phyloP scores from a whole-genome alignment of 2,797 vertebrate genomes.

The Esox masquinongy region DNA sequence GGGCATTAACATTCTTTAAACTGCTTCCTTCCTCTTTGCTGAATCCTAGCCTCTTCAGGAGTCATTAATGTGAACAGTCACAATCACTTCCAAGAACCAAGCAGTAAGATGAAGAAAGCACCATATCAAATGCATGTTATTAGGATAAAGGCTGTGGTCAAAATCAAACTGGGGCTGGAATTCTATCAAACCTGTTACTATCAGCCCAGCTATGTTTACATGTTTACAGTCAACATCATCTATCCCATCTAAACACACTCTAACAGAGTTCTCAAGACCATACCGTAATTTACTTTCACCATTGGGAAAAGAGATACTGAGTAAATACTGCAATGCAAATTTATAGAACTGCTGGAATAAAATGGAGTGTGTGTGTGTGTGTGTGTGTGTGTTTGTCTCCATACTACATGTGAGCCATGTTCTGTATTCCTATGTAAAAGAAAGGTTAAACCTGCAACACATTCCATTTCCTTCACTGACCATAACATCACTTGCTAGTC shows the following conservation, averaged over 20 bases:
- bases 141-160: too few relatives aligned
- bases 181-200: too few relatives aligned
- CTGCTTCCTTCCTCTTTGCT: background rate
- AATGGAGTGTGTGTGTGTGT: conserved; percentile 12
- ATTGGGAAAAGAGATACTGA: too few relatives aligned
- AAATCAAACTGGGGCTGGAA: too few relatives aligned
- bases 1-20: conserved; percentile 39
- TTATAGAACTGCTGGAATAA: background rate
- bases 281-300: too few relatives aligned
- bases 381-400: conserved; percentile 15
- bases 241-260: too few relatives aligned
- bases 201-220: too few relatives aligned
- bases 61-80: conserved; percentile 16
- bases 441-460: conserved; percentile 16
- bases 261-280: too few relatives aligned
- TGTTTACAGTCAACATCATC: too few relatives aligned
- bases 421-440: conserved; percentile 19
- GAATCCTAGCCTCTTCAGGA: background rate
- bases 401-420: background rate
- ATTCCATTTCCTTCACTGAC: conserved; percentile 42
- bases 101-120: conserved; percentile 29
- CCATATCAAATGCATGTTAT: background rate
- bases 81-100: conserved; percentile 40
- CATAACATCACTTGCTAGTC: conserved; percentile 62
- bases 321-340: too few relatives aligned